Conservation (phyloP, 2,113 vertebrate genomes). For the Rana temporaria region DNA sequence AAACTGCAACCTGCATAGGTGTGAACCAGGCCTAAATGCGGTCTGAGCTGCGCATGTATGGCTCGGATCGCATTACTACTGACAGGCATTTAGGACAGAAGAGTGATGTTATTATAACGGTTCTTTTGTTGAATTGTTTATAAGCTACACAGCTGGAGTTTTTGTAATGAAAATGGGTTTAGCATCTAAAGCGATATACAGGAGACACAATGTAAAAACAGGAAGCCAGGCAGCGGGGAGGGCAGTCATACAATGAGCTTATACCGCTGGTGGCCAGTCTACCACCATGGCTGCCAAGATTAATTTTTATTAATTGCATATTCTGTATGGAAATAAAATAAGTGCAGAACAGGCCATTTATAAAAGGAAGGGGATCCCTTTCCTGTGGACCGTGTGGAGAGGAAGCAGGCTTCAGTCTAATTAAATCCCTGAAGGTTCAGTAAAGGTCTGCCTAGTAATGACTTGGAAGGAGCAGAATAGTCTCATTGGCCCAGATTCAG, state of each 20-base stretch:
- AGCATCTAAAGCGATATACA: not conserved
- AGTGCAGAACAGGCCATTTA: conserved; percentile 4
- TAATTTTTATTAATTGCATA: not conserved
- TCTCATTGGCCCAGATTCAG: too few relatives aligned
- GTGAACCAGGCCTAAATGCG: too few relatives aligned
- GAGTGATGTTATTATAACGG: not conserved
- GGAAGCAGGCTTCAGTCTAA: conserved; percentile 39
- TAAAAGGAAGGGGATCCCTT: conserved; percentile 47
- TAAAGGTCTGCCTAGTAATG: not conserved
- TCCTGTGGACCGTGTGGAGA: conserved; percentile 25
- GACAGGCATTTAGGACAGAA: too few relatives aligned
- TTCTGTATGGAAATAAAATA: conserved; percentile 8
- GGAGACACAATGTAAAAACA: conserved; percentile 33
- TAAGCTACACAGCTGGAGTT: not conserved
- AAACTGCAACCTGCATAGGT: too few relatives aligned
- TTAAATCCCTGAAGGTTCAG: conserved; percentile 4
- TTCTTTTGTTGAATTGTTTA: not conserved
- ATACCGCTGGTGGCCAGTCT: not conserved
- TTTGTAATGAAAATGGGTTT: conserved; percentile 17
- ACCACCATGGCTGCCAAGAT: conserved; percentile 17
- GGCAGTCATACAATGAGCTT: conserved; percentile 19
- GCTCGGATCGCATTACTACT: too few relatives aligned
- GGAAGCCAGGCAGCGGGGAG: conserved; percentile 9
- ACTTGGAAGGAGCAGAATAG: not conserved
- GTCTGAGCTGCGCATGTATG: too few relatives aligned